phyloP scores from a whole-genome alignment of 2,113 vertebrate species.

The Pteruthius melanotis region DNA sequence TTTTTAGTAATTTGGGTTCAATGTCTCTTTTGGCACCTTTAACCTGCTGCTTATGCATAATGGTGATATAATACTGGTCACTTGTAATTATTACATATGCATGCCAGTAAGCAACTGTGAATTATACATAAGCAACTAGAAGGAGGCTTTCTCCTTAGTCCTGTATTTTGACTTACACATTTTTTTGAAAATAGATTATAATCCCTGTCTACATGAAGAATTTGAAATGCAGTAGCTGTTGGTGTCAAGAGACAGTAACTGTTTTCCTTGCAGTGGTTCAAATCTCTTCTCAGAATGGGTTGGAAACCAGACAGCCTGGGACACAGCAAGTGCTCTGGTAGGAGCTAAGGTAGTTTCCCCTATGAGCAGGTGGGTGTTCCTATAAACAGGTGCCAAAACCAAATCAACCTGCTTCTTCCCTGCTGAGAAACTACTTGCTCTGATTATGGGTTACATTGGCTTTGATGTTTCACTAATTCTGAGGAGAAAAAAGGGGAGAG shows the following conservation, averaged over 20 bases:
- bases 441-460: neutral
- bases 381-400: neutral
- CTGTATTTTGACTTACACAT: neutral
- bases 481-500: neutral
- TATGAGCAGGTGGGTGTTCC: neutral
- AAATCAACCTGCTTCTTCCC: neutral
- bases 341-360: neutral
- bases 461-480: neutral
- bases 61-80: neutral
- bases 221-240: neutral
- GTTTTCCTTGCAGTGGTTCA: neutral
- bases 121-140: neutral
- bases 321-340: neutral
- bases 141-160: neutral
- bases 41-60: neutral
- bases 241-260: neutral
- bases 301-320: neutral
- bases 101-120: neutral
- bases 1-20: neutral
- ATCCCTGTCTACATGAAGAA: neutral
- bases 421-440: neutral
- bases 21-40: neutral
- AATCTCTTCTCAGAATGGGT: neutral
- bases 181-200: neutral
- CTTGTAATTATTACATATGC: fast-evolving